phyloP scores from a whole-genome alignment of 2,797 vertebrate genomes.

The Orestias chungarensis region DNA sequence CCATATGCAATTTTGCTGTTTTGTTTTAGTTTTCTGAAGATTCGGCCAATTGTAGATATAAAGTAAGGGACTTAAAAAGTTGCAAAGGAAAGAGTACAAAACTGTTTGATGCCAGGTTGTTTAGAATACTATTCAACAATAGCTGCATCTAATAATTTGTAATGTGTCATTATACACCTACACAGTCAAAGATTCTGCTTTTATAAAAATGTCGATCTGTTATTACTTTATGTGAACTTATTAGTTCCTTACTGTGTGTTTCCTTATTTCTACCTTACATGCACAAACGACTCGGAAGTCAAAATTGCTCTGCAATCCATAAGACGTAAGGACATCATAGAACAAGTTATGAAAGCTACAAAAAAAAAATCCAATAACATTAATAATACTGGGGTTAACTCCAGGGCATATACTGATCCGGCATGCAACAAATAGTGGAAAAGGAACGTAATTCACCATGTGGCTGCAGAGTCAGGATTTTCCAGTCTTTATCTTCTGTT shows the following conservation, averaged over 20 bases:
- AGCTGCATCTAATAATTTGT: background rate
- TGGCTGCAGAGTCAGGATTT: constrained; percentile 4
- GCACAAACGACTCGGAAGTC: background rate
- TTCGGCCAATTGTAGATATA: background rate
- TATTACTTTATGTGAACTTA: too few relatives aligned
- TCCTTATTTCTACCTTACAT: background rate
- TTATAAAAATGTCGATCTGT: background rate
- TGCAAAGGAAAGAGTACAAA: background rate
- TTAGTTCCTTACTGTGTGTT: too few relatives aligned
- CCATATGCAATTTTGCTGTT: background rate
- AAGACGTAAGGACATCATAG: background rate
- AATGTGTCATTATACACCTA: background rate
- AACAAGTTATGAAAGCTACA: background rate
- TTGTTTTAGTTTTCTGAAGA: background rate
- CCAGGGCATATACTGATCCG: background rate
- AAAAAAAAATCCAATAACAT: background rate
- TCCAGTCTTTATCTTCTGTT: background rate
- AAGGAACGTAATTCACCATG: background rate
- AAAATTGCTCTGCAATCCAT: background rate
- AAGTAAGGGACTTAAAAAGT: background rate
- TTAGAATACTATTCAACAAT: background rate
- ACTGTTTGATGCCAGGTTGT: background rate
- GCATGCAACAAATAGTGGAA: background rate
- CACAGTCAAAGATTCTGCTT: background rate
- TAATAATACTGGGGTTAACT: background rate